Evolutionary conservation across 30 jellyfish, hydroid and myxozoan species (phyloP), one percentile per base, ranked within the genome.

Genomic region (Hydractinia symbiolongicarpus): DNA sequence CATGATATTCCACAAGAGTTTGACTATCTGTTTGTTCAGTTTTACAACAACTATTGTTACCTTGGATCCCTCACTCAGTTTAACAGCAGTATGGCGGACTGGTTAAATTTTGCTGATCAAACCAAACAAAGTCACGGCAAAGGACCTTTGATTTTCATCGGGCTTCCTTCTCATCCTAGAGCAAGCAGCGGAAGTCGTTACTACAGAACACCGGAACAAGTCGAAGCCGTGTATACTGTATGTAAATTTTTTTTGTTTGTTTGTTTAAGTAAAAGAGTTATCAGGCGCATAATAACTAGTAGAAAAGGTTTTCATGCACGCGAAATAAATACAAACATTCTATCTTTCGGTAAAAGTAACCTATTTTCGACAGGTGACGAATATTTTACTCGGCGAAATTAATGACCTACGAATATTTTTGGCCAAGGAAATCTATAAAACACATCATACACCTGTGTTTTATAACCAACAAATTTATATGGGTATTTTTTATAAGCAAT

Each of bases 21-120:
- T 56, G 91, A 83, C 55, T 73, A 71, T 19, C 61, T 83, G 15
- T 75, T 55, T 72, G 91, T 83, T 51, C 91, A 83, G 81, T 83
- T 73, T 75, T 83, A 83, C 69, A 83, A 83, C 52, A 83, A 83
- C 51, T 77, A 76, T 60, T 83, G 91, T 83, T 53, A 10, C 15
- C 13, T 77, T 14, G 83, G 57, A 4, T 5, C 6, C 5, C 9
- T 16, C 1, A 8, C 8, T 16, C 62, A 52, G 17, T 82, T 61
- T 61, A 53, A 60, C 15, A 17, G 20, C 11, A 72, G 64, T 19
- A 44, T 74, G 21, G 6, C 20, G 20, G 55, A 17, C 15, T 83
- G 91, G 91, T 50, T 83, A 49, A 57, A 69, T 44, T 83, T 83
- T 74, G 77, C 91, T 20, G 21, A 8, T 6, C 51, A 57, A 6